A percentile compares a stretch with the other conserved stretches of the same genome.
These are phyloP conservation scores for Myopa testacea DNA, from an alignment of 2,888 invertebrate genomes.

Conservation along the genomic window DNA sequence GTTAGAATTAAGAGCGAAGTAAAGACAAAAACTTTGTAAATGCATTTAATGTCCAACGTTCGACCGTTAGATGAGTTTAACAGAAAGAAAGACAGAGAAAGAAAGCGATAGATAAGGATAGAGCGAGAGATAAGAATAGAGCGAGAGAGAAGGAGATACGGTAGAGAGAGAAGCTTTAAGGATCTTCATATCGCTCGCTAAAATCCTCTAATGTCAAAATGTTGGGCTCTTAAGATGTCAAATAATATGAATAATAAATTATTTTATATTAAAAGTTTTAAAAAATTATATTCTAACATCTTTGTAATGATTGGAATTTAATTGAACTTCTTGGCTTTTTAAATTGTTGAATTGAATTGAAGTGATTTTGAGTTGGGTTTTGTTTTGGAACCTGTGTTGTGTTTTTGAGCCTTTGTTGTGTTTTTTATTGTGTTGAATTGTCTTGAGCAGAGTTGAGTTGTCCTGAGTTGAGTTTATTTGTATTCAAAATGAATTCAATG, in stretches of 20 bases:
- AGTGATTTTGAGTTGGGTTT: background rate
- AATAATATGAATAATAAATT: slow-evolving; percentile 51
- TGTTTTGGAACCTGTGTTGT: no score
- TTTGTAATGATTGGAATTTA: background rate
- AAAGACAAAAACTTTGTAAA: slow-evolving; percentile 41
- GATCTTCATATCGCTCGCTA: slow-evolving; percentile 26
- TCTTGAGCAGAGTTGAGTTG: no score
- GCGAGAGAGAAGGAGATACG: background rate
- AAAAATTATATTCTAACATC: background rate
- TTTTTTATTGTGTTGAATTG: no score
- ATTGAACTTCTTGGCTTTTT: background rate
- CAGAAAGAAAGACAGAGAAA: no score
- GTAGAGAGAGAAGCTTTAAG: slow-evolving; percentile 6
- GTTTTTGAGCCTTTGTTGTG: no score
- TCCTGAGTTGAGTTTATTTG: no score
- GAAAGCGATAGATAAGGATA: no score
- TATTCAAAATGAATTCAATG: no score
- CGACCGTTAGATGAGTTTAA: no score
- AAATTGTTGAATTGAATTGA: background rate
- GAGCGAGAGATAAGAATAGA: background rate
- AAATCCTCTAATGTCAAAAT: background rate
- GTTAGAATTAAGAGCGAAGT: slow-evolving; percentile 47
- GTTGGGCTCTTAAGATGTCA: slow-evolving; percentile 22
- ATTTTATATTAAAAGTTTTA: slow-evolving; percentile 44
- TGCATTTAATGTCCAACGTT: no score